Percentiles rank a stretch among this genome's conserved stretches.
Conservation (phyloP, 1,140 invertebrate species). For the Pseudoatta argentina region DNA sequence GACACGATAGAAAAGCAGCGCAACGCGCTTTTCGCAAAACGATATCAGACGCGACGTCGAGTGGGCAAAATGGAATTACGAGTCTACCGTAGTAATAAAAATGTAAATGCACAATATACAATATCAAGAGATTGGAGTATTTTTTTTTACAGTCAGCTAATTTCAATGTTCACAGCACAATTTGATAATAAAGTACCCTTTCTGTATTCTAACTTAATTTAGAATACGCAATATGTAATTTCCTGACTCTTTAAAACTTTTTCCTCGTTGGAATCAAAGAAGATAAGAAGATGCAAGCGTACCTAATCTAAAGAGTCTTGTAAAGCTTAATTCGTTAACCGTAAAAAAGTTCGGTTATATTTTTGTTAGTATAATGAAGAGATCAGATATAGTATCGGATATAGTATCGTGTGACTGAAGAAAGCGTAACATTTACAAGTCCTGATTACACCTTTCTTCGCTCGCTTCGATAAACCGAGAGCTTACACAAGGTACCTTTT, state of each 20-base stretch:
- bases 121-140: background rate
- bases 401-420: background rate
- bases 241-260: background rate
- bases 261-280: background rate
- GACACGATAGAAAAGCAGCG: constrained; percentile 15
- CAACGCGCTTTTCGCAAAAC: constrained; percentile 22
- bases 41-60: constrained; percentile 34
- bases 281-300: background rate
- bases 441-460: background rate
- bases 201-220: background rate
- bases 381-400: background rate
- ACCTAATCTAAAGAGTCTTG: background rate
- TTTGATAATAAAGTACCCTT: constrained; percentile 12
- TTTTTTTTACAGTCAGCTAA: constrained; percentile 7
- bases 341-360: background rate
- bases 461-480: background rate
- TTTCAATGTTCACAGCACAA: constrained; percentile 17
- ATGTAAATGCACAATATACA: constrained; percentile 23
- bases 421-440: background rate
- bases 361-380: background rate
- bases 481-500: background rate
- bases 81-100: constrained; percentile 31
- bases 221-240: background rate
- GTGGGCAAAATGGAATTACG: constrained; percentile 23
- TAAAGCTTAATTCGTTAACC: background rate